Percentiles rank a stretch among this genome's conserved stretches.
Conservation (phyloP, 2,113 vertebrate species). For the Syngnathus typhle region DNA sequence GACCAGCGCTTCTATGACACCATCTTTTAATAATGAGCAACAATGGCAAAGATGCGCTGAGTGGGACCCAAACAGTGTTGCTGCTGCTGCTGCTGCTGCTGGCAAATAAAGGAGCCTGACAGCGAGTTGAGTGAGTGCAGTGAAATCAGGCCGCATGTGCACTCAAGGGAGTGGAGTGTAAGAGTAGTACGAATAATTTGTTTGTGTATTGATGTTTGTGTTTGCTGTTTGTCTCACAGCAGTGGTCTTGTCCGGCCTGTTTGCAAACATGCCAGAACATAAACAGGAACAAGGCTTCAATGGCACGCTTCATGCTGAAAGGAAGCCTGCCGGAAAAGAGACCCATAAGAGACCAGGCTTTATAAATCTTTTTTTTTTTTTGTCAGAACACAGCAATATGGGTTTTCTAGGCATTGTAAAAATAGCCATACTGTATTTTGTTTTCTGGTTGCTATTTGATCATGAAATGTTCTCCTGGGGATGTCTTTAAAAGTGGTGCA, state of each 20-base stretch:
- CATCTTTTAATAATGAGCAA: slow-evolving; percentile 69
- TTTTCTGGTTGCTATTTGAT: not conserved
- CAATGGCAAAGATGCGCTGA: slow-evolving; percentile 39
- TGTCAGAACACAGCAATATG: not conserved
- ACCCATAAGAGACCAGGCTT: not conserved
- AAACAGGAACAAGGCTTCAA: slow-evolving; percentile 26
- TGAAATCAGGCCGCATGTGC: slow-evolving; percentile 28
- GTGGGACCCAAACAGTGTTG: slow-evolving; percentile 47
- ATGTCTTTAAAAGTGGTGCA: not conserved
- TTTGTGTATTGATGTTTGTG: slow-evolving; percentile 70
- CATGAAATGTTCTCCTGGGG: not conserved
- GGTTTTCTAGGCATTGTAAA: not conserved
- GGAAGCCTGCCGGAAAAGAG: not conserved
- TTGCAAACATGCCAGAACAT: slow-evolving; percentile 60
- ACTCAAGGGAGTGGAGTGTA: slow-evolving; percentile 15
- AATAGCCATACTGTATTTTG: not conserved
- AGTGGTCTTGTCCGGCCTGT: slow-evolving; percentile 56
- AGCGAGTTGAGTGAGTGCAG: slow-evolving; percentile 44
- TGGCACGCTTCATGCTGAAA: not conserved
- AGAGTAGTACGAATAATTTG: slow-evolving; percentile 49
- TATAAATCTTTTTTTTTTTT: not conserved
- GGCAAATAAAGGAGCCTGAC: slow-evolving; percentile 34
- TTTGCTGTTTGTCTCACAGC: slow-evolving; percentile 64
- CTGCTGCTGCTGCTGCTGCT: slow-evolving; percentile 19
- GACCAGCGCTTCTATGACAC: slow-evolving; percentile 56